phyloP scores from a whole-genome alignment of 2,113 vertebrate species.

The Ailurus styani region DNA sequence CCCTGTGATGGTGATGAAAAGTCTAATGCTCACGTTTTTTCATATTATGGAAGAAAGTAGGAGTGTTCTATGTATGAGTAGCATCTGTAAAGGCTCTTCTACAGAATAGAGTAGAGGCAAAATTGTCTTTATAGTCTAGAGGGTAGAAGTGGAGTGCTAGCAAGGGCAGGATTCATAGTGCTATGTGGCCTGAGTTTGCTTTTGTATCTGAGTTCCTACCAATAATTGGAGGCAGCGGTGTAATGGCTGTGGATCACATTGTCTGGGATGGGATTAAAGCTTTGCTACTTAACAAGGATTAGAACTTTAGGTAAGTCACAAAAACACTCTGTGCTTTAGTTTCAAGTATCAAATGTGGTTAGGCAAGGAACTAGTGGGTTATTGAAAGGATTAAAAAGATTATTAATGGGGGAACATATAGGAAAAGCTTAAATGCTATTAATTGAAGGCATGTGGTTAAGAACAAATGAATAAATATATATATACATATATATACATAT shows the following conservation, averaged over 20 bases:
- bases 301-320: not conserved
- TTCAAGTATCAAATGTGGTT: not conserved
- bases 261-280: not conserved
- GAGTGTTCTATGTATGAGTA: not conserved
- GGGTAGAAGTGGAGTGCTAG: not conserved
- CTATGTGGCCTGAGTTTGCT: not conserved
- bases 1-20: not conserved
- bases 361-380: not conserved
- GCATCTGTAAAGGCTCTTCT: not conserved
- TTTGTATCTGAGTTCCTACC: not conserved
- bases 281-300: not conserved
- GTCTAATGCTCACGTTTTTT: not conserved
- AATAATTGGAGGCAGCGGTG: not conserved
- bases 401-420: not conserved
- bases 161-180: not conserved
- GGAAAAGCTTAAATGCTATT: not conserved
- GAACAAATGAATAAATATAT: not conserved
- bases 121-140: not conserved
- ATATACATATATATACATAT: too few species aligned
- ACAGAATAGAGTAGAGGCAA: not conserved
- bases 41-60: not conserved
- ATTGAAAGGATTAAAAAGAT: not conserved
- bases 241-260: not conserved
- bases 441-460: not conserved
- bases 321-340: not conserved